Evolutionary conservation across 2,113 vertebrate species (phyloP).

Genomic region (Raja brachyura): DNA sequence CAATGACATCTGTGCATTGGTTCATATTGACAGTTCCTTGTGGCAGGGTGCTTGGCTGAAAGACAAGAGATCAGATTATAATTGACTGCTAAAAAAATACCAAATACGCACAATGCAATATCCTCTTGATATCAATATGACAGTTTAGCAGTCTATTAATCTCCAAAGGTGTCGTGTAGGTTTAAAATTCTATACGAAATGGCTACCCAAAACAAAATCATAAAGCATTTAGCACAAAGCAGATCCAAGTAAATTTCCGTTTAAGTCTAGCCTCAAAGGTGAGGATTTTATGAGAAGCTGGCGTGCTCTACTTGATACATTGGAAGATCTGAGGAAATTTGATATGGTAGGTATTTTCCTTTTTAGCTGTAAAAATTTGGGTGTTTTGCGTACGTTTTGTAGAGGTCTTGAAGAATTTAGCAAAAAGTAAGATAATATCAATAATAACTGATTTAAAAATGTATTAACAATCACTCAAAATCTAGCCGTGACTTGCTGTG

Average conservation of each 20-base stretch:
- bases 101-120: neutral
- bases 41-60: slow-evolving; percentile 65
- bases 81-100: neutral
- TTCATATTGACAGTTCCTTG: slow-evolving; percentile 75
- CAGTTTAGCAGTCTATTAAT: neutral
- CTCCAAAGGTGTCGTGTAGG: neutral
- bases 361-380: no score
- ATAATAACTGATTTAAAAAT: no score
- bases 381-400: no score
- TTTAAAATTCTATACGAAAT: neutral
- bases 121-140: neutral
- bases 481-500: no score
- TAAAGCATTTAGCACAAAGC: neutral
- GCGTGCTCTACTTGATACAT: no score
- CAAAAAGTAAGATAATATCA: no score
- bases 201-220: neutral
- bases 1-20: slow-evolving; percentile 63
- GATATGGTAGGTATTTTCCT: no score
- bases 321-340: no score
- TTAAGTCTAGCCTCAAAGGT: neutral
- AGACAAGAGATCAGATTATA: slow-evolving; percentile 24
- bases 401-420: no score
- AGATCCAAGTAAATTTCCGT: neutral
- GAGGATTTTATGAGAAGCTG: no score
- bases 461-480: no score